These are phyloP conservation scores for Arvicanthis niloticus DNA, from an alignment of 2,113 vertebrate species.

Conservation along the genomic window DNA sequence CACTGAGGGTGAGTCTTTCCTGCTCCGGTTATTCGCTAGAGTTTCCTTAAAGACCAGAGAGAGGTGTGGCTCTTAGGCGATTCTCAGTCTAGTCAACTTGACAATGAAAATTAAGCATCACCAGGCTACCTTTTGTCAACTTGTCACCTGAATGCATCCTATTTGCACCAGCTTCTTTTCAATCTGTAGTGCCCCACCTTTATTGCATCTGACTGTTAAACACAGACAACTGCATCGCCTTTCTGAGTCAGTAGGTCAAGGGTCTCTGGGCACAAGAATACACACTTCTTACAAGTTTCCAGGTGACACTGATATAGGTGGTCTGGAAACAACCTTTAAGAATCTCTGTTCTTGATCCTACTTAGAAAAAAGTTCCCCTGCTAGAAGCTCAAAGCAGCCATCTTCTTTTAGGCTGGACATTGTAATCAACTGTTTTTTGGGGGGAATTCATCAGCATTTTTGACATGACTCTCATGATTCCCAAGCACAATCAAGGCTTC, in stretches of 20 bases:
- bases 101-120: not conserved
- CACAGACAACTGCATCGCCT: not conserved
- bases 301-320: not conserved
- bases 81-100: no score
- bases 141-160: not conserved
- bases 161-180: not conserved
- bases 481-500: not conserved
- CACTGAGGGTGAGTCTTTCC: not conserved
- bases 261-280: no score
- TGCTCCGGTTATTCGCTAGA: not conserved
- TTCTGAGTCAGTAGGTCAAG: not conserved
- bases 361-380: not conserved
- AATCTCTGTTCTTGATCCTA: not conserved
- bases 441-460: not conserved
- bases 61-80: not conserved
- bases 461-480: not conserved
- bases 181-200: not conserved
- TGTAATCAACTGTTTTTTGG: not conserved
- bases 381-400: not conserved
- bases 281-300: not conserved
- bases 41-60: not conserved
- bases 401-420: not conserved
- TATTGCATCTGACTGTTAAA: not conserved
- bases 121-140: not conserved
- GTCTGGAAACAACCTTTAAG: not conserved